Evolutionary conservation across 2,888 invertebrate genomes (phyloP).

Genomic region (Meliscaeva auricollis): DNA sequence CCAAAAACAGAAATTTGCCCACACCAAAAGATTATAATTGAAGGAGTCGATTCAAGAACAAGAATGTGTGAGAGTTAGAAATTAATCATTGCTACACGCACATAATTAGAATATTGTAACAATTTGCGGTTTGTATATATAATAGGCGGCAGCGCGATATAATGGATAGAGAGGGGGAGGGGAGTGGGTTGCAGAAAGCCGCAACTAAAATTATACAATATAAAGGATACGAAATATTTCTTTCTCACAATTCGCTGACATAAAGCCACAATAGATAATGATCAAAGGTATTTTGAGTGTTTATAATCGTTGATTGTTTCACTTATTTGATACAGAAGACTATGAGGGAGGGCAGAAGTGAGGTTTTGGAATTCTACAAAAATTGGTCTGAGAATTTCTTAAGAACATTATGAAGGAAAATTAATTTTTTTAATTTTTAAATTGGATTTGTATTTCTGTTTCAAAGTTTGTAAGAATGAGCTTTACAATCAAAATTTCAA

Average conservation of each 20-base stretch:
- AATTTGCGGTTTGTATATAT: slow-evolving; percentile 43
- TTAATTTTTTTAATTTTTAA: too few species aligned
- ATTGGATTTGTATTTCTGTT: too few species aligned
- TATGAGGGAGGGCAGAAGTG: too few species aligned
- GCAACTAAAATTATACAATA: background rate
- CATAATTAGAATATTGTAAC: slow-evolving; percentile 65
- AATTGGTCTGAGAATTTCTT: background rate
- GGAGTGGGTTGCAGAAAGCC: background rate
- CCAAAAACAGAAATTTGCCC: background rate
- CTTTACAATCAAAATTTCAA: too few species aligned
- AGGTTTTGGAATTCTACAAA: background rate
- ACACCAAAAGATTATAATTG: background rate
- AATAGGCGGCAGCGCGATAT: background rate
- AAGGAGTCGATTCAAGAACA: background rate
- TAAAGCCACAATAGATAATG: slow-evolving; percentile 40
- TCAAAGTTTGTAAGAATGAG: too few species aligned
- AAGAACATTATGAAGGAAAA: slow-evolving; percentile 2
- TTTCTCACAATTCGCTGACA: slow-evolving; percentile 31
- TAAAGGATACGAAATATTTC: slow-evolving; percentile 8
- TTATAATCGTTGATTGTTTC: slow-evolving; percentile 38
- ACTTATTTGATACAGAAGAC: background rate
- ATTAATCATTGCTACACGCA: slow-evolving; percentile 44
- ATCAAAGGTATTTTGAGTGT: slow-evolving; percentile 40
- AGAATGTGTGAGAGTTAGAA: slow-evolving; percentile 30
- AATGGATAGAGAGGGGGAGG: background rate